Conservation (phyloP, 2,888 invertebrate genomes). For the Agriopis leucophaearia region DNA sequence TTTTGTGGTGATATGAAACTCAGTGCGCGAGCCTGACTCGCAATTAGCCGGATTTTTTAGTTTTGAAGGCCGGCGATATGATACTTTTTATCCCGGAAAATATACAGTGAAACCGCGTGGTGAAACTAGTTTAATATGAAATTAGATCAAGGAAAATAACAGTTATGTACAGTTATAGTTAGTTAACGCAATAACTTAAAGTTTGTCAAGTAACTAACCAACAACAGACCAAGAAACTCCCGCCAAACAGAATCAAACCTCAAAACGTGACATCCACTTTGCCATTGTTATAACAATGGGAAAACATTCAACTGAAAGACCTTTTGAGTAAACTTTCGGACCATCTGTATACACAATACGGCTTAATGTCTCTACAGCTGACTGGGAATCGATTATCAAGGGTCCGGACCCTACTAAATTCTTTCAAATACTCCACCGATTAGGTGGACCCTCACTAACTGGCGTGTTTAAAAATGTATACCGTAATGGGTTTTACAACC, state of each 20-base stretch:
- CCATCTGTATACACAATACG: conserved; percentile 38
- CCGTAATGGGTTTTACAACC: conserved; percentile 39
- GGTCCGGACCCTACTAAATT: conserved; percentile 49
- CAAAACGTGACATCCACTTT: conserved; percentile 15
- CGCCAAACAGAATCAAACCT: conserved; percentile 16
- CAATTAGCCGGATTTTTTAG: no score
- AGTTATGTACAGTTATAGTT: no score
- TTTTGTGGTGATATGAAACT: no score
- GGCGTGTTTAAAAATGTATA: conserved; percentile 48
- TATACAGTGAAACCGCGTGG: no score
- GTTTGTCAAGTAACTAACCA: neutral
- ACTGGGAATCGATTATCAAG: conserved; percentile 51
- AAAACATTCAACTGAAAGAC: conserved; percentile 31
- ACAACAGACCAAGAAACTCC: conserved; percentile 6
- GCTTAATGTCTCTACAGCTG: conserved; percentile 50
- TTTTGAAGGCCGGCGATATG: no score
- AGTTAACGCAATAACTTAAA: conserved; percentile 6
- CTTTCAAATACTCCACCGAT: conserved; percentile 45
- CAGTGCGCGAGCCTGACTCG: no score
- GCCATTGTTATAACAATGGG: conserved; percentile 15
- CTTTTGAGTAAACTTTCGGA: conserved; percentile 36
- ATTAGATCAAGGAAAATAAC: no score
- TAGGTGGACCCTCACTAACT: conserved; percentile 44
- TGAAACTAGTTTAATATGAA: no score
- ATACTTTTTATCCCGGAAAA: no score